Evolutionary conservation across 1,140 invertebrate species (phyloP).

Genomic region (Theocolax elegans): DNA sequence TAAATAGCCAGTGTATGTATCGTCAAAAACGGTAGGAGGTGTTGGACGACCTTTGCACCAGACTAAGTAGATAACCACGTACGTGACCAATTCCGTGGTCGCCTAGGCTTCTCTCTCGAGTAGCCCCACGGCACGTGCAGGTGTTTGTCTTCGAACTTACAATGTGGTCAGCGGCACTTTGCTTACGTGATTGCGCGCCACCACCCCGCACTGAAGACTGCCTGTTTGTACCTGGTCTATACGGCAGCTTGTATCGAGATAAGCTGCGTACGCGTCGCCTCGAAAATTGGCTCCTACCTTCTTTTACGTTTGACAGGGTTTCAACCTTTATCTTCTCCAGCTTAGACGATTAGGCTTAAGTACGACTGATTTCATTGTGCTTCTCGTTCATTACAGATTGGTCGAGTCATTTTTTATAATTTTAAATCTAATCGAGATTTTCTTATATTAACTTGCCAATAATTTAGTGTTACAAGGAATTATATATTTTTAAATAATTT

Average conservation of each 20-base stretch:
- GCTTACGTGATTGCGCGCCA: slow-evolving; percentile 34
- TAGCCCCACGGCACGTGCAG: slow-evolving; percentile 26
- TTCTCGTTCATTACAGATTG: no score
- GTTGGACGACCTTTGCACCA: neutral
- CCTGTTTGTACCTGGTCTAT: neutral
- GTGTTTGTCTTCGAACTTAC: slow-evolving; percentile 43
- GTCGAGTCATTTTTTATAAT: no score
- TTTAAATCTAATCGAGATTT: no score
- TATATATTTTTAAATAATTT: no score
- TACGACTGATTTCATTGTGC: no score
- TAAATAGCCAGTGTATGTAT: no score
- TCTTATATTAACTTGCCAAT: no score
- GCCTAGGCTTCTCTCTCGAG: neutral
- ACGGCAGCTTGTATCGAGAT: slow-evolving; percentile 9
- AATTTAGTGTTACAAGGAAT: no score
- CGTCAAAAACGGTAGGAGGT: no score
- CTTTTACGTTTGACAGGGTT: neutral
- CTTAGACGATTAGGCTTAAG: no score
- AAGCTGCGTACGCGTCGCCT: neutral
- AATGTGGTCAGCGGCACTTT: slow-evolving; percentile 36
- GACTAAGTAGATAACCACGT: slow-evolving; percentile 37
- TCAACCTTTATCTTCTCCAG: no score
- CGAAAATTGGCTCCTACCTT: neutral
- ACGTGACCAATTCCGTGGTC: slow-evolving; percentile 41
- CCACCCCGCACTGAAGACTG: neutral